Base-by-base conservation (phyloP, 2,888 invertebrate species). In the Myopa testacea region DNA sequence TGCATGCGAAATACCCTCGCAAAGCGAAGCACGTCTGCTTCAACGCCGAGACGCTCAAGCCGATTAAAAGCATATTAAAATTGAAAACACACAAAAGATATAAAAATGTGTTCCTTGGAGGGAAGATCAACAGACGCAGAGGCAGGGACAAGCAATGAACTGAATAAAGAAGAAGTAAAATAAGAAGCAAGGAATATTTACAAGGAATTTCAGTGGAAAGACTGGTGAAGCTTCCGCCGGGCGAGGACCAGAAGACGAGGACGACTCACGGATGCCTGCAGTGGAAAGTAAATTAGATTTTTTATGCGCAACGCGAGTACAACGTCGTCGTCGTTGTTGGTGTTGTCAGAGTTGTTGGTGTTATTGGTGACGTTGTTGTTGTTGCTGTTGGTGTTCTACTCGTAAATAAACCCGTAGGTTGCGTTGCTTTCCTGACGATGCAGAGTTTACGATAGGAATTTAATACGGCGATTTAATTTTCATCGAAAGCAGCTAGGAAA, bases 381-480 rank as follows among this genome's bases (percentile, higher is more conserved):
- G 26, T 26, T 26, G 26, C 26, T 26, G 26, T 26, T 26, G 26
- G 26, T 26, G 26, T 26, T 45, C 0, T 45, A 10, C 16, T 55
- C n/a, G 26, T n/a, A 5, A 12, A 55, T 55, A n/a, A 10, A 16
- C 55, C 5, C 55, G 16, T n/a, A 3, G 4, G 55, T 4, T 55
- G 16, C n/a, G 55, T n/a, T 55, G 55, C 55, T 55, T 55, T 10
- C 55, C n/a, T 14, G 1, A n/a, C 55, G n/a, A n/a, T n/a, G 10
- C 55, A n/a, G 8, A 55, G 6, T 55, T 55, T 55, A 55, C 4
- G 55, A 2, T n/a, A 3, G 1, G 55, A 55, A n/a, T 55, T 55
- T 55, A 55, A 55, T 55, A 55, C 55, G 14, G 55, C 55, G n/a
- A 55, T 55, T n/a, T n/a, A n/a, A 55, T n/a, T 55, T n/a, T n/a